Conservation (phyloP, 2,888 invertebrate genomes). For the Netelia melanura region DNA sequence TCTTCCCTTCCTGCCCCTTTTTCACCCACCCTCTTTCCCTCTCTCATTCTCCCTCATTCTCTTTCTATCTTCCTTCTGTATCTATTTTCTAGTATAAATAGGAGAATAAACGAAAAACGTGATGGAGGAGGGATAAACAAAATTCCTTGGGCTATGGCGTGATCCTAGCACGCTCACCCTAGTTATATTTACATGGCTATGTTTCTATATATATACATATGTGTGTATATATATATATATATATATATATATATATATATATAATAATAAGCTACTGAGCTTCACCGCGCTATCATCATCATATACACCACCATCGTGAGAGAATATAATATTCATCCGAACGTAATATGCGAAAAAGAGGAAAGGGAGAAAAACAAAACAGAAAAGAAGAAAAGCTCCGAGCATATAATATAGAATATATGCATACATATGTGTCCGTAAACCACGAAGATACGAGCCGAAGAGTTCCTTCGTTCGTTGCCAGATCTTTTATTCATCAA, state of each 20-base stretch:
- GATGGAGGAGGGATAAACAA: constrained; percentile 53
- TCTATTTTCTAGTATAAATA: constrained; percentile 49
- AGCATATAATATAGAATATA: not conserved
- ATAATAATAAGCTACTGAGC: constrained; percentile 28
- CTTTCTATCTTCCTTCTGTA: constrained; percentile 2
- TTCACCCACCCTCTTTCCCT: no score
- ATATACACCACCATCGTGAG: constrained; percentile 64
- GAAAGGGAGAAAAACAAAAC: constrained; percentile 15
- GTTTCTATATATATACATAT: not conserved
- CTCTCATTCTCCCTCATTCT: not conserved
- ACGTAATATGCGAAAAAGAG: constrained; percentile 27
- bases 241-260: not conserved
- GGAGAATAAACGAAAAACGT: constrained; percentile 41
- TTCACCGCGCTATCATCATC: constrained; percentile 31
- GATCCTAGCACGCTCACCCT: constrained; percentile 50
- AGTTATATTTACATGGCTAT: not conserved
- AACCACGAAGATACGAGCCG: constrained; percentile 37
- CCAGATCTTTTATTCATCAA: constrained; percentile 66
- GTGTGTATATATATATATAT: not conserved
- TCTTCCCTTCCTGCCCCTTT: no score
- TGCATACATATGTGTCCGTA: not conserved
- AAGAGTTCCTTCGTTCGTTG: constrained; percentile 18
- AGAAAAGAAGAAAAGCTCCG: constrained; percentile 12
- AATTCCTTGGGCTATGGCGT: constrained; percentile 64
- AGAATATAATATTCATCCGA: constrained; percentile 69